These are phyloP conservation scores for Hirudo medicinalis DNA, from an alignment of 1,140 invertebrate genomes.

Conservation along the genomic window DNA sequence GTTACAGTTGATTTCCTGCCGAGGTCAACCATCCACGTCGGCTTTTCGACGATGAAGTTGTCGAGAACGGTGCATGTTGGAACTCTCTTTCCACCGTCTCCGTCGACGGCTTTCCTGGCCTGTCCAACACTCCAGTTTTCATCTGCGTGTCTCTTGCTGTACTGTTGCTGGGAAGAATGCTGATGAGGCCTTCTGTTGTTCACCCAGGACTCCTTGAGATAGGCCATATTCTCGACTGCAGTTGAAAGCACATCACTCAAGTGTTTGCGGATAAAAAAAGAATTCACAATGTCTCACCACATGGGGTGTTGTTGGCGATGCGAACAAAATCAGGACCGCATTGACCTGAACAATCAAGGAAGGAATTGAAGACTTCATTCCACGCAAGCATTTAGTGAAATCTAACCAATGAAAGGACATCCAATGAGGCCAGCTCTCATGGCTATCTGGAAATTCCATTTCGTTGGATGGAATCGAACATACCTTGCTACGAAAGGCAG, in stretches of 20 bases:
- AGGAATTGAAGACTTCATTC: background rate
- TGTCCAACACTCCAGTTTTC: conserved; percentile 33
- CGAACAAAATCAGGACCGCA: conserved; percentile 46
- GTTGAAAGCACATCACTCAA: conserved; percentile 17
- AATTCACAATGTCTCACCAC: conserved; percentile 37
- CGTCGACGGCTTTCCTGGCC: conserved; percentile 46
- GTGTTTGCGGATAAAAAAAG: background rate
- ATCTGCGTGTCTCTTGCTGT: conserved; percentile 38
- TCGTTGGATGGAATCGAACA: conserved; percentile 45
- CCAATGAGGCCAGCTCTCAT: conserved; percentile 46
- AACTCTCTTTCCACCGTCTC: conserved; percentile 38
- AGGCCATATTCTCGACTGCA: conserved; percentile 48
- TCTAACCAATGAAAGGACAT: conserved; percentile 44
- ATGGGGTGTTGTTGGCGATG: conserved; percentile 44
- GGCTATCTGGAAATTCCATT: conserved; percentile 45
- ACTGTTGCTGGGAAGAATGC: background rate
- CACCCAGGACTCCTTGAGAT: conserved; percentile 45
- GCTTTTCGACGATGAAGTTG: conserved; percentile 47
- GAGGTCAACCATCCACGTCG: conserved; percentile 49
- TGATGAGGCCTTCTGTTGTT: conserved; percentile 44
- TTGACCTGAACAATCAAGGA: conserved; percentile 25
- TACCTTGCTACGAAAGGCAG: conserved; percentile 46
- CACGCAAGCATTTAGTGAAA: background rate
- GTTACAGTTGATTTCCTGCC: conserved; percentile 39
- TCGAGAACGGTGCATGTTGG: conserved; percentile 46